Evolutionary conservation across 2,113 vertebrate species (phyloP), one percentile per base, ranked within the genome.

Genomic region (Osmerus mordax): DNA sequence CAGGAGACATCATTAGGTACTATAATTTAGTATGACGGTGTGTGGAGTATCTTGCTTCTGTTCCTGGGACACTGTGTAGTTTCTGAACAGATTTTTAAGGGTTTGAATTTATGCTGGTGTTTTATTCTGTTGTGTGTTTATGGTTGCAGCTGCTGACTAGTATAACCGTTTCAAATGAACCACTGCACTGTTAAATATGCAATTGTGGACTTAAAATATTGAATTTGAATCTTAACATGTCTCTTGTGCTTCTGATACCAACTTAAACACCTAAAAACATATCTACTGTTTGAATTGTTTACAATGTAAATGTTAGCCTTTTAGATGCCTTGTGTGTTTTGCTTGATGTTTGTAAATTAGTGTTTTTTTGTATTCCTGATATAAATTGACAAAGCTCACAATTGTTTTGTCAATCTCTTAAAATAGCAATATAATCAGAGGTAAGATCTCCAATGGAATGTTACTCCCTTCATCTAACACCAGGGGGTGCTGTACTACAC

Each of bases 1-100:
- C 47, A 70, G 29, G 52, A 67, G 13, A 18, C 28, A 16, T 5
- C 80, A 66, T 78, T 69, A 67, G 81, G 76, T 86, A 79, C 65
- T 56, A 75, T 25, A 13, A 28, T 71, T 47, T 54, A 66, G 71
- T 73, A 67, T 69, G 29, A 19, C 13, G 60, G 2, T 21, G 23
- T 28, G 21, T 28, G 6, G 32, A 36, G 63, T 69, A 18, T 65
- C 19, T 73, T 18, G 73, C 41, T 58, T 67, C 41, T 41, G 66
- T 55, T 58, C 14, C 72, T 63, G 60, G 21, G 15, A 8, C 41
- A 36, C 29, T 73, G 29, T 54, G 21, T 53, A 4, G 41, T 12
- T 69, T 3, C 25, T 59, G 18, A 56, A 63, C 61, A 8, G 25
- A 59, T 63, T 41, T 67, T 61, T 47, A 72, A 78, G 56, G 32